Conservation (phyloP, 1,140 invertebrate species). For the Bactericera cockerelli region DNA sequence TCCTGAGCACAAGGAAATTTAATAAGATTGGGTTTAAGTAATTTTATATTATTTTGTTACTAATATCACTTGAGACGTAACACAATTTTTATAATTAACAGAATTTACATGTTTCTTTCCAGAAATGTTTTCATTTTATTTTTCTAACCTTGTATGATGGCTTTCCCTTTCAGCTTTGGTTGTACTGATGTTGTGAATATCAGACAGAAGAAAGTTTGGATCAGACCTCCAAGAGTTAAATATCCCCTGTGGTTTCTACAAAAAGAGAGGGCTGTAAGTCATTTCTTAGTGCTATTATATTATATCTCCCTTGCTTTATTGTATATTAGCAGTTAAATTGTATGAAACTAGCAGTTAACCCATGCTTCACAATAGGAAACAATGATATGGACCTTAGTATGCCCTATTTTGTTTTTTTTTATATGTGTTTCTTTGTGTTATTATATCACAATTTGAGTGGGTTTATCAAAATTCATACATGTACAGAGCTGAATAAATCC, state of each 20-base stretch:
- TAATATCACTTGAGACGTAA: no score
- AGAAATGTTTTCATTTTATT: no score
- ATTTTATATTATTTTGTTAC: no score
- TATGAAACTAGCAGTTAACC: no score
- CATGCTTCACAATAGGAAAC: no score
- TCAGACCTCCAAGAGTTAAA: constrained; percentile 13
- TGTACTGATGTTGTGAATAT: background rate
- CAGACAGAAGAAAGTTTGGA: constrained; percentile 1
- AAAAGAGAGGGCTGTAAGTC: constrained; percentile 21
- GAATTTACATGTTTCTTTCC: no score
- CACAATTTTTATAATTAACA: no score
- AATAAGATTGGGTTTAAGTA: no score
- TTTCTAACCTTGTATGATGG: no score
- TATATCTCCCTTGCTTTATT: background rate
- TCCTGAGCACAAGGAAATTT: no score
- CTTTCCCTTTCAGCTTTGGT: background rate
- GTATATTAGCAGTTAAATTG: background rate
- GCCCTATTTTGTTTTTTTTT: background rate
- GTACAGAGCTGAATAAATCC: background rate
- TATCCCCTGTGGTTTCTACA: constrained; percentile 24
- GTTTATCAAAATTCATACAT: background rate
- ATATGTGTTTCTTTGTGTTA: no score
- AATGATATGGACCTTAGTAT: background rate
- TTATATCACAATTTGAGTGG: background rate
- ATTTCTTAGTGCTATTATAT: background rate